Percentiles rank a stretch among this genome's conserved stretches.
Conservation (phyloP, 2,797 vertebrate genomes). For the Botia kubotai region DNA sequence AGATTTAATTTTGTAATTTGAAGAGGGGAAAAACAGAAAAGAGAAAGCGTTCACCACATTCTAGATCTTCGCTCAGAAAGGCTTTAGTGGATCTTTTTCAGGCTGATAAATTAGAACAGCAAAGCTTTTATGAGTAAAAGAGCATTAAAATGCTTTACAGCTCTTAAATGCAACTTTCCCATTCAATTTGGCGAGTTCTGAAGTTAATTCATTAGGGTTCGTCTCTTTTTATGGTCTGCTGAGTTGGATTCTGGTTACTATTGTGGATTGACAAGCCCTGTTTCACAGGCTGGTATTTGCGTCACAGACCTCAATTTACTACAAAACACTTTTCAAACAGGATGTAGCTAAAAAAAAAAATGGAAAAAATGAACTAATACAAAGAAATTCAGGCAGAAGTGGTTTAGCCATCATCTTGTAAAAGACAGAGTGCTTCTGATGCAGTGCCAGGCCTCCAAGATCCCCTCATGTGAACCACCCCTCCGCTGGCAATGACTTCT, state of each 20-base stretch:
- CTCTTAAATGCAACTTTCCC: constrained; percentile 35
- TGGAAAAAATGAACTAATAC: constrained; percentile 18
- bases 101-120: constrained; percentile 30
- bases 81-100: constrained; percentile 14
- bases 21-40: not conserved
- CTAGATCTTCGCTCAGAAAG: constrained; percentile 25
- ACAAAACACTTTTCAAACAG: constrained; percentile 32
- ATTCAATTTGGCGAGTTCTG: constrained; percentile 51
- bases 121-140: constrained; percentile 29
- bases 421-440: constrained; percentile 42
- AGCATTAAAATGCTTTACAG: constrained; percentile 30
- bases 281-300: constrained; percentile 28
- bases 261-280: constrained; percentile 33
- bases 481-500: constrained; percentile 44
- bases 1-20: constrained; percentile 16
- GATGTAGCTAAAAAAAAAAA: constrained; percentile 39
- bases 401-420: constrained; percentile 50
- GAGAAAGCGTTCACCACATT: constrained; percentile 1
- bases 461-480: constrained; percentile 23
- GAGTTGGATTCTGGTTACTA: constrained; percentile 24
- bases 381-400: constrained; percentile 35
- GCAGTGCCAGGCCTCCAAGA: constrained; percentile 41
- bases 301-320: constrained; percentile 31
- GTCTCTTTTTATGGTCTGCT: constrained; percentile 41
- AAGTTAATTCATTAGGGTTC: constrained; percentile 41